A percentile compares a stretch with the other conserved stretches of the same genome.
phyloP scores from a whole-genome alignment of 2,113 vertebrate species.

The Dasypus novemcinctus region DNA sequence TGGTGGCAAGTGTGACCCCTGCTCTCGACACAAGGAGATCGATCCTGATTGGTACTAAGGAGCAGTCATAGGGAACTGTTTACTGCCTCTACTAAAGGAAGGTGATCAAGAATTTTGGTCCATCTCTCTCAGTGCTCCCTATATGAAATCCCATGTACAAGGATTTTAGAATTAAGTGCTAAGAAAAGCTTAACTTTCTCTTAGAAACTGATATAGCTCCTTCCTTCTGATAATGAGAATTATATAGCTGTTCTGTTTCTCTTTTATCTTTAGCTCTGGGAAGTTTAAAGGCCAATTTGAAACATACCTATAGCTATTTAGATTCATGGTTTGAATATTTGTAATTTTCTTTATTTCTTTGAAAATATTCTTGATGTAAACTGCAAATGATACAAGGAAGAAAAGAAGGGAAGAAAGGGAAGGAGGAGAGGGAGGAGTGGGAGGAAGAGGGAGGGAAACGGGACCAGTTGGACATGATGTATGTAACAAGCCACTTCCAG shows the following conservation, averaged over 20 bases:
- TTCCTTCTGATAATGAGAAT: background rate
- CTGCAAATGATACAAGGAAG: background rate
- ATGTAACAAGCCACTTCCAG: accelerated
- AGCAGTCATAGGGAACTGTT: background rate
- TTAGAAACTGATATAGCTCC: background rate
- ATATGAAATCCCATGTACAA: background rate
- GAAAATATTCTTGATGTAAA: background rate
- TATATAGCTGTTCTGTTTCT: background rate
- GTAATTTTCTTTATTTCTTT: background rate
- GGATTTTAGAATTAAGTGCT: background rate
- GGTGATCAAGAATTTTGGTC: background rate
- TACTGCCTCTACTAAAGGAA: background rate
- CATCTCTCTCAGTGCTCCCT: background rate
- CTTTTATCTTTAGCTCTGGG: background rate
- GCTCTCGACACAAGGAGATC: background rate
- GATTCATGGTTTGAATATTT: background rate
- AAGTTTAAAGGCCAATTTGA: conserved; percentile 29
- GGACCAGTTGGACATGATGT: accelerated
- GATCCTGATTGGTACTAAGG: background rate
- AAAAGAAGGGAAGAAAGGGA: background rate
- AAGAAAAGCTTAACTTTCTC: background rate
- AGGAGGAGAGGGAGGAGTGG: background rate
- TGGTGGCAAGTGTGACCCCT: background rate
- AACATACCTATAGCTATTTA: background rate
- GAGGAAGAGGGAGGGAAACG: no score